Conservation (phyloP, 2,888 invertebrate genomes). For the Drosophila koepferae region DNA sequence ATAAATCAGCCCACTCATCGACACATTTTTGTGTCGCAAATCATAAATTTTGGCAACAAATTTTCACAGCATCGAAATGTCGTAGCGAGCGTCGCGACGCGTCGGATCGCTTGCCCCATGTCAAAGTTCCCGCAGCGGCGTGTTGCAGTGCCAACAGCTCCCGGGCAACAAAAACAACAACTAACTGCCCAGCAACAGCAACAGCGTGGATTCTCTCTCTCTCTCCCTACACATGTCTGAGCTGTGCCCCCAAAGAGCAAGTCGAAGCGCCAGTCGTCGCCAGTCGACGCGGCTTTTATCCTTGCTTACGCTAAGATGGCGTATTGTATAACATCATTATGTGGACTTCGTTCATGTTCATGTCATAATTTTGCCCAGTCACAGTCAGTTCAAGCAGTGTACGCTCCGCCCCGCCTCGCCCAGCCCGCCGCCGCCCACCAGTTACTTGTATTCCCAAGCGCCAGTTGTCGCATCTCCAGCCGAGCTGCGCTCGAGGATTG, state of each 20-base stretch:
- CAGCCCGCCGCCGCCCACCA: background rate
- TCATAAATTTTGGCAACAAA: conserved; percentile 63
- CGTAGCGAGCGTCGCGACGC: conserved; percentile 5
- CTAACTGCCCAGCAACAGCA: conserved; percentile 29
- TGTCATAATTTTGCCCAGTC: conserved; percentile 82
- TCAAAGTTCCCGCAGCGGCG: conserved; percentile 69
- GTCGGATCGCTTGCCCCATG: conserved; percentile 40
- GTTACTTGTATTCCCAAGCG: conserved; percentile 45
- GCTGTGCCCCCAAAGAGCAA: conserved; percentile 11
- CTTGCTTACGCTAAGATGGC: conserved; percentile 82
- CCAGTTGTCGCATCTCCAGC: conserved; percentile 51
- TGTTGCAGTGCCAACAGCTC: conserved; percentile 75
- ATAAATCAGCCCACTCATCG: conserved; percentile 69
- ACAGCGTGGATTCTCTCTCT: conserved; percentile 22
- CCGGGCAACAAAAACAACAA: conserved; percentile 64
- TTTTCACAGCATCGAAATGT: conserved; percentile 67
- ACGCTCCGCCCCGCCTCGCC: background rate
- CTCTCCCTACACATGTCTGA: conserved; percentile 70
- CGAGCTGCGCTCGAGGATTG: conserved; percentile 30
- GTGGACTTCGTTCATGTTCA: conserved; percentile 84
- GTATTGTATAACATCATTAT: conserved; percentile 84
- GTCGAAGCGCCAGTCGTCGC: conserved; percentile 53
- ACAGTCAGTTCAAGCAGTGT: conserved; percentile 16
- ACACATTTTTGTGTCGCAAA: conserved; percentile 62
- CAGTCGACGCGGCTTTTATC: conserved; percentile 64